Evolutionary conservation across 2,888 invertebrate genomes (phyloP), one percentile per base, ranked within the genome.

Genomic region (Caenorhabditis panamensis): DNA sequence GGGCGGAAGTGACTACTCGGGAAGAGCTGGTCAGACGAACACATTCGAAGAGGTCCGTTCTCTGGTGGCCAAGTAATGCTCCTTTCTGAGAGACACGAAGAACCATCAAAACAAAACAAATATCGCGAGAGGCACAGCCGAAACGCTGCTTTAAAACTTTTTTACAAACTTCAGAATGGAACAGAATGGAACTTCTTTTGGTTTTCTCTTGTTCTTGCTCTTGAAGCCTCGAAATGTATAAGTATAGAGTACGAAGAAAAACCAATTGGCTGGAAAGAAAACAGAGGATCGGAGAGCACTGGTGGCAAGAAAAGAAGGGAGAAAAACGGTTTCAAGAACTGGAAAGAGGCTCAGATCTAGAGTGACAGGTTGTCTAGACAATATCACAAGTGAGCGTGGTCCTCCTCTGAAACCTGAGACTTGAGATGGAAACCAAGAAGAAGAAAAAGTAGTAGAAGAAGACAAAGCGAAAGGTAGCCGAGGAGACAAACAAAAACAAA

Each of bases 71-170:
- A 26, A 22, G 36, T 1, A 31, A 28, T 28, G 24, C 49, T 68
- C 31, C 54, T 66, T 62, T 8, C 31, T 31, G 31, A 31, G 26
- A 47, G 61, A 28, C 20, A 9, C 13, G 61, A 28, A 56, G 24
- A 66, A 44, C 56, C 66, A 66, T 66, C 66, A 66, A 66, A 66
- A 66, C 54, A 54, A 66, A 66, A 66, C 53, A 66, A 66, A 41
- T 37, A 53, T 53, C 8, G 53, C 26, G 28, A 51, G 51, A 4
- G 31, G 9, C 4, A 31, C 31, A 9, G 9, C 31, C 5, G 9
- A 31, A 31, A 9, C 4, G 31, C 31, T 31, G 31, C 49, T n/a
- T n/a, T n/a, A n/a, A n/a, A n/a, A n/a, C n/a, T n/a, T n/a, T 47
- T 62, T 20, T 28, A 8, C 24, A 53, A 53, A 28, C 54, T 64